Evolutionary conservation across 2,797 vertebrate genomes (phyloP), one percentile per base, ranked within the genome.

Genomic region (Aulostomus chinensis): DNA sequence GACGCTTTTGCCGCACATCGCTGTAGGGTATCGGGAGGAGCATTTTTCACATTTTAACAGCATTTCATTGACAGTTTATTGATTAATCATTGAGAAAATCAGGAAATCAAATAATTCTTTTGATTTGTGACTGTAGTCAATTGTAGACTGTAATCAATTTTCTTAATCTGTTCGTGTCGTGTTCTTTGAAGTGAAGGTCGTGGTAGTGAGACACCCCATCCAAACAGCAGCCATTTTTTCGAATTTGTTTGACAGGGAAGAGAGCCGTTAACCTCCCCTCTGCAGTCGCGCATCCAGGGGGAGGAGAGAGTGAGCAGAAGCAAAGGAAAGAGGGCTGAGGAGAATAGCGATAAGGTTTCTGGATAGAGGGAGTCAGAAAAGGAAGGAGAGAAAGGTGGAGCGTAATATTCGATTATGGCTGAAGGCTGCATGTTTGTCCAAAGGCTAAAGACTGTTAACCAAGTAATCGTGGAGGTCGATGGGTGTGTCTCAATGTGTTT

Each of bases 381-480:
- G 59, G 37, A 53, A 43, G 13, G 32, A 26, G 28, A 40, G 76
- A 46, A 38, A 48, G 35, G 64, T 76, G 79, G 73, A 73, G 73
- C 40, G 81, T 75, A 71, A 82, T 88, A 79, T 86, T 85, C 88
- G 79, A 84, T 83, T 74, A 74, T 72, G 73, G 80, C 84, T 87
- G 77, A 80, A 86, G 87, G 77, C 76, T 83, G 70, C 54, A 54
- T 89, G 76, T 89, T 88, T 88, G 83, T 87, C 80, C 72, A 87
- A 88, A 84, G 76, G 85, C 82, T 89, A 78, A 88, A 86, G 68
- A 86, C 74, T 77, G 83, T 86, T 82, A 85, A 70, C 46, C 83
- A 82, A 73, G 80, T 85, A 86, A 87, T 85, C 68, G 32, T 49
- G 29, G 73, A 58, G 81, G 69, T 69, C 50, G 76, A 76, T 61